These are phyloP conservation scores for Hippopotamyrus pictus DNA, from an alignment of 2,797 vertebrate genomes.

Conservation along the genomic window DNA sequence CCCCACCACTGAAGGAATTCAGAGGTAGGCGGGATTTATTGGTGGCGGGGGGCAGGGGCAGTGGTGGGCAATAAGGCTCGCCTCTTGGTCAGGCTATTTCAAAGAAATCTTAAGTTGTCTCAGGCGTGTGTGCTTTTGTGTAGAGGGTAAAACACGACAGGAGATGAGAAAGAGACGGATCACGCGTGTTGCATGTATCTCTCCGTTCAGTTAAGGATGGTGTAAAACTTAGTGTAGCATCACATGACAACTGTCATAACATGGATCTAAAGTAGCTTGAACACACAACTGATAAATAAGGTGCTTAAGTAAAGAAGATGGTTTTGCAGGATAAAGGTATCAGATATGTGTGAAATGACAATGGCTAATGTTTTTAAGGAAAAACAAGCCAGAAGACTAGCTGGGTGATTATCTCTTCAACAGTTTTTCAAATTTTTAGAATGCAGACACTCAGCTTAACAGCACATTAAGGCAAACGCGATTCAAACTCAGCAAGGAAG, in stretches of 20 bases:
- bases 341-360: background rate
- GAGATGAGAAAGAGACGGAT: background rate
- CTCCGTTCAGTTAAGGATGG: background rate
- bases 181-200: background rate
- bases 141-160: slow-evolving; percentile 5
- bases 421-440: slow-evolving; percentile 22
- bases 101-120: slow-evolving; percentile 18
- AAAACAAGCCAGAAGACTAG: background rate
- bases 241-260: background rate
- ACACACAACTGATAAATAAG: background rate
- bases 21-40: background rate
- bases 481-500: background rate
- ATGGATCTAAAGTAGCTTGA: background rate
- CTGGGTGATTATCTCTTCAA: slow-evolving; percentile 15
- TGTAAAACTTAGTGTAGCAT: background rate
- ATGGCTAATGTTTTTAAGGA: background rate
- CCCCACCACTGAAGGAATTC: background rate
- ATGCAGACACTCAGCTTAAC: slow-evolving; percentile 18
- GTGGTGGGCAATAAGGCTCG: background rate
- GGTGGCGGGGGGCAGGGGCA: background rate
- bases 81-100: background rate
- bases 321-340: background rate
- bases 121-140: slow-evolving; percentile 14
- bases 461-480: slow-evolving; percentile 22
- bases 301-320: background rate